These are phyloP conservation scores for Mesoligia furuncula DNA, from an alignment of 2,888 invertebrate genomes.

Conservation along the genomic window DNA sequence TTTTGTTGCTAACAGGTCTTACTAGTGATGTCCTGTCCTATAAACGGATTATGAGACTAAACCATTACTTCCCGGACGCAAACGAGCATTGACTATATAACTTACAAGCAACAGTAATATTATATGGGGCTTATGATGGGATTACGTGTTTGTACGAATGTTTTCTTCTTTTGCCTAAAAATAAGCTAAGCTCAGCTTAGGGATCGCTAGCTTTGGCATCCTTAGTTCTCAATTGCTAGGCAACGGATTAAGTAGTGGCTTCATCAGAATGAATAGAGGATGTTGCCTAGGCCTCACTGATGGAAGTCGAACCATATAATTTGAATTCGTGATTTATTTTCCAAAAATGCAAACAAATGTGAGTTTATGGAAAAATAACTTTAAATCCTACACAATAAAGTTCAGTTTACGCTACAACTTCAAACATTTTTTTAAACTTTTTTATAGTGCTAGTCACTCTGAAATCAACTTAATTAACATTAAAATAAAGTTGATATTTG, in stretches of 20 bases:
- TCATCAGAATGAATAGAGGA: background rate
- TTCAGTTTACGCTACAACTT: too few relatives aligned
- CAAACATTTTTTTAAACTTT: too few relatives aligned
- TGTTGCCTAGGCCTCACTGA: background rate
- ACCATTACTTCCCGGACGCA: background rate
- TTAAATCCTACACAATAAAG: too few relatives aligned
- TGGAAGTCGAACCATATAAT: background rate
- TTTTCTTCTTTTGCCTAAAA: slow-evolving; percentile 36
- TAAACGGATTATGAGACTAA: slow-evolving; percentile 12
- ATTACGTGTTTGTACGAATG: slow-evolving; percentile 37
- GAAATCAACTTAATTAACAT: too few relatives aligned
- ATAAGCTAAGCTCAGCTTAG: slow-evolving; percentile 47
- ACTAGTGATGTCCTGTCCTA: background rate
- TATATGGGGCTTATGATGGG: slow-evolving; percentile 8
- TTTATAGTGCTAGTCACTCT: too few relatives aligned
- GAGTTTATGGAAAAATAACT: too few relatives aligned
- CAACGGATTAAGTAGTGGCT: background rate
- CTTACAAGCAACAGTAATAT: slow-evolving; percentile 18
- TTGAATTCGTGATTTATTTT: too few relatives aligned
- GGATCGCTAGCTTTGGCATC: slow-evolving; percentile 25
- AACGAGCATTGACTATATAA: slow-evolving; percentile 17
- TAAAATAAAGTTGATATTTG: too few relatives aligned
- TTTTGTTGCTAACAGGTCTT: background rate
- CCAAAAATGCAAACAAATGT: too few relatives aligned
- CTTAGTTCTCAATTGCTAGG: slow-evolving; percentile 19